Percentiles rank a stretch among this genome's conserved stretches.
These are phyloP conservation scores for Drymonia ruficornis DNA, from an alignment of 2,888 invertebrate species.

Conservation along the genomic window DNA sequence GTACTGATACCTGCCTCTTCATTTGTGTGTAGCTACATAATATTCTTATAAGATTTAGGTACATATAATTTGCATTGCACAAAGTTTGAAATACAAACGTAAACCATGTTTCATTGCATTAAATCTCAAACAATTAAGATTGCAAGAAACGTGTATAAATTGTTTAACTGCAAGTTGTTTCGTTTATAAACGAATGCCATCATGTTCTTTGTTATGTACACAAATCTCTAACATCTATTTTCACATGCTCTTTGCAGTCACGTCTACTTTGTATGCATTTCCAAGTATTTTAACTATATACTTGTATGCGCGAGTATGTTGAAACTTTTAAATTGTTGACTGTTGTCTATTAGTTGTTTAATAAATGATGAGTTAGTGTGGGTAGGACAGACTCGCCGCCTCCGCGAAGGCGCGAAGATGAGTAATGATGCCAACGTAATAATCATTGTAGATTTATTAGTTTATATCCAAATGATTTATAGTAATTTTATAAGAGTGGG, in stretches of 20 bases:
- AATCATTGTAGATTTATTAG: conserved; percentile 21
- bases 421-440: conserved; percentile 38
- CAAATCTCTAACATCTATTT: not conserved
- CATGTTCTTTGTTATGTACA: not conserved
- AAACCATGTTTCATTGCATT: too few relatives aligned
- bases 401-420: conserved; percentile 39
- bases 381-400: conserved; percentile 34
- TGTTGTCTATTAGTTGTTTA: conserved; percentile 39
- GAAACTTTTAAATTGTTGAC: conserved; percentile 24
- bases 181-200: not conserved
- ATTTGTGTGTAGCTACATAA: too few relatives aligned
- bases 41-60: too few relatives aligned
- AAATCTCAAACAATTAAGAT: not conserved
- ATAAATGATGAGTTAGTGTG: conserved; percentile 27
- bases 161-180: not conserved
- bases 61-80: too few relatives aligned
- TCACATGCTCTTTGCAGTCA: not conserved
- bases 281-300: not conserved
- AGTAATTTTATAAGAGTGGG: not conserved
- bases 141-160: not conserved
- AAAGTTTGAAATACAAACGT: too few relatives aligned
- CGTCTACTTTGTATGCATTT: not conserved
- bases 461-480: conserved; percentile 2
- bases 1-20: too few relatives aligned
- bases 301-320: conserved; percentile 11